Evolutionary conservation across 2,888 invertebrate genomes (phyloP), one percentile per base, ranked within the genome.

Genomic region (Bedellia somnulentella): DNA sequence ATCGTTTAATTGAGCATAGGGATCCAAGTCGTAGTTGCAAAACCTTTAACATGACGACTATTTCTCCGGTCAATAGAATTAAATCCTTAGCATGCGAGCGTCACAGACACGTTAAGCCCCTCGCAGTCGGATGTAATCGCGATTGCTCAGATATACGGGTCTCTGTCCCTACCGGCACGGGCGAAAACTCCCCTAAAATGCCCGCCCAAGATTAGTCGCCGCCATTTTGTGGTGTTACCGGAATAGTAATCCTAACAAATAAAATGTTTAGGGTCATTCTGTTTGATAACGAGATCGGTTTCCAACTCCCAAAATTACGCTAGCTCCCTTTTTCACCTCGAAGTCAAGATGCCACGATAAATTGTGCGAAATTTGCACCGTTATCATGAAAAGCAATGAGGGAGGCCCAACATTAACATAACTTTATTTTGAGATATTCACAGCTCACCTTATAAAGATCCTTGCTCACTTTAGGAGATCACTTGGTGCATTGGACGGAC

Each of bases 301-400:
- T 63, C 64, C 60, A 59, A 59, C 57, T 57, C 60, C 5, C 56
- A 60, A 71, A 68, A 45, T 64, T 4, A 63, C 73, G 57, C 67
- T 66, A 60, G 64, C 59, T 18, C 18, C 57, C 54, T 38, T 54
- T 25, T 12, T 18, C 29, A 30, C 29, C 29, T 30, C 23, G 15
- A 29, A 29, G 3, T 23, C 23, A 23, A 29, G 15, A 29, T 24
- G 44, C 45, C 47, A 64, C 73, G 64, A 77, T 75, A 76, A 76
- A 71, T 75, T 66, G 66, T 62, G 60, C 68, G 70, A 75, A 77
- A 75, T 76, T 73, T 76, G 71, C 76, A 76, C 73, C 67, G 62
- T 70, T 73, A 67, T 71, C 60, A 57, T 62, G 59, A 47, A 52
- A 57, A 55, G 58, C 58, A 55, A 58, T 59, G 56, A 62, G 66